Evolutionary conservation across 37 sponge, comb jelly and placozoan genomes (phyloP), one percentile per base, ranked within the genome.

Genomic region (Chondrilla cf. caribensis): DNA sequence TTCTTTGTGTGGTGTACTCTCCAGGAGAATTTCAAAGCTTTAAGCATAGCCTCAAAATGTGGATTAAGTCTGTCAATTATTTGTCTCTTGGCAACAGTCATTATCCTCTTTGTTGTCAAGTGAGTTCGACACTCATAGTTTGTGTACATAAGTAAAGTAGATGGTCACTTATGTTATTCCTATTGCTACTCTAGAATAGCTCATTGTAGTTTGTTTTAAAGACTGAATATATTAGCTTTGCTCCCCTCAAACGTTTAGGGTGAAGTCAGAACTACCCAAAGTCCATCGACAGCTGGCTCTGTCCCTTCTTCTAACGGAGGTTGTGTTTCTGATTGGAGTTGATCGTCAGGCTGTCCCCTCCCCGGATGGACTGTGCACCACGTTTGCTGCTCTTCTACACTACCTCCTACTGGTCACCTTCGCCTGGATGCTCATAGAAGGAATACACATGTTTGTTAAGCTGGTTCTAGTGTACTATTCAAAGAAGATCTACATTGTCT

Each of bases 401-500:
- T 92, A 92, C 55, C 81, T 92, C 38, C 84, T 92, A 29, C 78
- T 92, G 31, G 80, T 65, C 43, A 88, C 93, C 57, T 92, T 88
- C 43, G 40, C 84, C 67, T 92, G 93, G 93, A 84, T 84, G 84
- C 82, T 92, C n/a, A 25, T 88, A 3, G 93, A 92, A 79, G 93
- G 89, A 0, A 57, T 92, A 5, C 89, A 92, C 68, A 83, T 88
- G 36, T 85, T 85, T 55, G 35, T 92, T 55, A 71, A 86, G 25
- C 31, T 92, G 21, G 89, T 85, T 7, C 79, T 51, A 32, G 87
- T 88, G 18, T 92, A 88, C 80, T 85, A 47, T 54, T 84, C 88
- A 24, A 31, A 81, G 68, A 83, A 79, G 77, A 21, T 92, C 5
- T 36, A 76, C 54, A 77, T 72, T 37, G 9, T 73, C 54, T 92